Percentiles rank a stretch among this genome's conserved stretches.
Conservation (phyloP, 2,888 invertebrate genomes). For the Exocentrus adspersus region DNA sequence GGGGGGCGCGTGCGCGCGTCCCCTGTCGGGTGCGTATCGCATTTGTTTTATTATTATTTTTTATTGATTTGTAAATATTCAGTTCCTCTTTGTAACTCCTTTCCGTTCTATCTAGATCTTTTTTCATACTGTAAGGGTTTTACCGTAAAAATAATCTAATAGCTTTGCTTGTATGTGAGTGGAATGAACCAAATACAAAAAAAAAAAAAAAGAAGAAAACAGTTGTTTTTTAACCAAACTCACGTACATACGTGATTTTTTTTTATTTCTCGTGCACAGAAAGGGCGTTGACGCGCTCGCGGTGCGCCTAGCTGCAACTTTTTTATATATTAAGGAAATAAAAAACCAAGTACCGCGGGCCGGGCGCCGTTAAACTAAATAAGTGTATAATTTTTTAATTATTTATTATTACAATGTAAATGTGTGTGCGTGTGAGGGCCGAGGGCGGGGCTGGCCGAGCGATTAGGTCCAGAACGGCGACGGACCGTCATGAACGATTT, state of each 20-base stretch:
- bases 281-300: conserved; percentile 36
- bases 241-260: conserved; percentile 49
- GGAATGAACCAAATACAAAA: conserved; percentile 5
- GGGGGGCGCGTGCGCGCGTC: too few species aligned
- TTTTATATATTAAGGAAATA: too few species aligned
- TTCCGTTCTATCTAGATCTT: conserved; percentile 34
- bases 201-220: conserved; percentile 14
- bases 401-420: conserved; percentile 52
- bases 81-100: conserved; percentile 41
- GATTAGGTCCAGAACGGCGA: conserved; percentile 1
- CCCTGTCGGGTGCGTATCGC: too few species aligned
- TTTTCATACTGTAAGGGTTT: conserved; percentile 46
- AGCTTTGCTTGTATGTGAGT: conserved; percentile 54
- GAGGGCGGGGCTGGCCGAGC: conserved; percentile 36
- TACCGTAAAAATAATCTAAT: conserved; percentile 49
- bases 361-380: conserved; percentile 35
- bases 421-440: conserved; percentile 33
- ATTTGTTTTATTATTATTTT: conserved; percentile 29
- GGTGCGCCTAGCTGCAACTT: conserved; percentile 42
- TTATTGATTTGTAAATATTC: conserved; percentile 46
- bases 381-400: conserved; percentile 49
- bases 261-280: conserved; percentile 42
- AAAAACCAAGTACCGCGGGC: conserved; percentile 44
- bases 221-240: conserved; percentile 49
- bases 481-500: conserved; percentile 34